Base-by-base conservation (phyloP, 2,888 invertebrate species). In the Chaitophorus viminalis region DNA sequence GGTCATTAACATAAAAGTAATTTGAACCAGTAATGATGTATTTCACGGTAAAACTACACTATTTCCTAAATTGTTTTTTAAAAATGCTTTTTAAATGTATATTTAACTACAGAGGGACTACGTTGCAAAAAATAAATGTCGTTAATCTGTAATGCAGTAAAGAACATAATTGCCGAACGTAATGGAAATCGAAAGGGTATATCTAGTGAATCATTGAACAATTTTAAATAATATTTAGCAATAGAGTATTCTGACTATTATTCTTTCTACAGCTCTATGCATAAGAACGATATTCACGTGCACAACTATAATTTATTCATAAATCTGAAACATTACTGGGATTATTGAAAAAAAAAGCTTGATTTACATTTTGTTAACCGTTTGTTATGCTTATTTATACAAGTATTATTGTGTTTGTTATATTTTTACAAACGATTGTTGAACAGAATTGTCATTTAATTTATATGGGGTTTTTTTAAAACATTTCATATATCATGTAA, bases 1-100 rank as follows among this genome's bases (percentile, higher is more conserved):
- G 79, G 39, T 81, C 36, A 81, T 81, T 68, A 68, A 68, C 39
- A 39, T 39, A n/a, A 65, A 81, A 81, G 39, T 81, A 81, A 81
- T 81, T 81, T 18, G 29, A 0, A 36, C 65, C 11, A 54, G 65
- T 81, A 36, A 60, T 60, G 60, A 36, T 21, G 79, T 68, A 68
- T 81, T 81, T 65, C 68, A 81, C 21, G 36, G 8, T n/a, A 36
- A 60, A 60, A 79, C 65, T 60, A 79, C 39, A 68, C 65, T 29
- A 39, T 21, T 1, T 81, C 29, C 79, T 6, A 65, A 81, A 81
- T 81, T 39, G 65, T 79, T 65, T 79, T 46, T n/a, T 39, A 65
- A 68, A 81, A 81, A 68, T 39, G 65, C 65, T 81, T 68, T 81
- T 81, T 39, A 21, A 21, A 81, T 39, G 79, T 29, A 81, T 29